Percentiles rank a stretch among this genome's conserved stretches.
Evolutionary conservation across 2,797 vertebrate species (phyloP).

Genomic region (Thripadectes ignobilis): DNA sequence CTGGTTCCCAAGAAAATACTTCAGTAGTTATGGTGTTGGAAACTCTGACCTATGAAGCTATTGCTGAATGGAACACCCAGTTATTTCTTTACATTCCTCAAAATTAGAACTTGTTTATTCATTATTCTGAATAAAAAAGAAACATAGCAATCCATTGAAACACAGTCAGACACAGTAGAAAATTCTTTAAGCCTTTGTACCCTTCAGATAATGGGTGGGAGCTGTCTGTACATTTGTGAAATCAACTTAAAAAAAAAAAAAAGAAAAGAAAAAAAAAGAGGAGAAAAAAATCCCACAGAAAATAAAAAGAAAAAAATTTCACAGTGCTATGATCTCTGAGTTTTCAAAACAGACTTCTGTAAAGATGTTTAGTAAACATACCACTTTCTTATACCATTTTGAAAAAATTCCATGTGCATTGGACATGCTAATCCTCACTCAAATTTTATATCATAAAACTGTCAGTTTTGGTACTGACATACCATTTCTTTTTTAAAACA

Average conservation of each 20-base stretch:
- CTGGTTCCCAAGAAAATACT: background rate
- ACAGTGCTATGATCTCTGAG: background rate
- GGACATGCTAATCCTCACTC: background rate
- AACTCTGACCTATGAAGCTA: background rate
- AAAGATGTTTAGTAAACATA: background rate
- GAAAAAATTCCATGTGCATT: rapidly evolving
- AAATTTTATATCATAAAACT: background rate
- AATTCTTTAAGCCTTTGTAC: background rate
- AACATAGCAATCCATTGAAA: background rate
- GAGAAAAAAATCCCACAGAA: background rate
- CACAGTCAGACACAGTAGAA: background rate
- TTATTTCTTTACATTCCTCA: background rate
- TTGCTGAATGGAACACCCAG: background rate
- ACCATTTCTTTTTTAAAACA: background rate
- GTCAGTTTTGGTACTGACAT: background rate
- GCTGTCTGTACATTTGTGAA: background rate
- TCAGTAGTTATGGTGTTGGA: background rate
- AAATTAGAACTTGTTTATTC: background rate
- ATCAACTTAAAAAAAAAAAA: background rate
- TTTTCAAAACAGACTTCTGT: background rate
- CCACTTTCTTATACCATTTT: rapidly evolving
- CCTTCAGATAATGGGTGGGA: background rate
- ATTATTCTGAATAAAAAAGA: background rate
- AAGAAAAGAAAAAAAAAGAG: background rate
- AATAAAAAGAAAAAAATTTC: background rate